Percentiles rank a stretch among this genome's conserved stretches.
phyloP scores from a whole-genome alignment of 1,140 invertebrate species.

The Adelges cooleyi region DNA sequence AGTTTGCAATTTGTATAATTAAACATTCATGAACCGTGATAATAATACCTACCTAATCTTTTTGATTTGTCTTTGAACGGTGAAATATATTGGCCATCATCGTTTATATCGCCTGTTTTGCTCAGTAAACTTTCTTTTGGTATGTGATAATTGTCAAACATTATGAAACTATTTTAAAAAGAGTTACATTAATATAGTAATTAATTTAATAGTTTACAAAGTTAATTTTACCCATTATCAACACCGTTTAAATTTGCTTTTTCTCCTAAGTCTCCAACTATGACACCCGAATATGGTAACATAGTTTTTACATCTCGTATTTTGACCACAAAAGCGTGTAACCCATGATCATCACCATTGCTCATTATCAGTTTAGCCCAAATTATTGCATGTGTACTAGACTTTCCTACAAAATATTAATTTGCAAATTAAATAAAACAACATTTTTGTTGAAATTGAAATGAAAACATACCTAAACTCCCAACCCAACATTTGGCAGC shows the following conservation, averaged over 20 bases:
- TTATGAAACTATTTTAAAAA: constrained; percentile 53
- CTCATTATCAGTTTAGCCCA: constrained; percentile 78
- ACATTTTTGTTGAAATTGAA: not conserved
- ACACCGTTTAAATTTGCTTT: constrained; percentile 79
- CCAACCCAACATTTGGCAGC: constrained; percentile 93
- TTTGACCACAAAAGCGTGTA: constrained; percentile 75
- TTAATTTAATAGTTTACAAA: constrained; percentile 19
- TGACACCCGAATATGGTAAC: constrained; percentile 55
- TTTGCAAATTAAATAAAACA: too few relatives aligned
- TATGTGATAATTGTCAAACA: constrained; percentile 76
- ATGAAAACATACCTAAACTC: constrained; percentile 55
- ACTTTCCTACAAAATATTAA: constrained; percentile 57
- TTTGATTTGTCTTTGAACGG: constrained; percentile 63
- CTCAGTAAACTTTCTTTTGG: constrained; percentile 72
- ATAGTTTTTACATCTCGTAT: constrained; percentile 65
- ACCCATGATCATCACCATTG: constrained; percentile 63
- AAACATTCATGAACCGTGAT: too few relatives aligned
- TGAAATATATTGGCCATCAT: constrained; percentile 62
- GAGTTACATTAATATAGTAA: not conserved
- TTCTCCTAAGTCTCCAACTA: constrained; percentile 73
- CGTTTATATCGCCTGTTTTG: constrained; percentile 72
- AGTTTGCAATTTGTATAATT: too few relatives aligned
- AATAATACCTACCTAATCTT: constrained; percentile 40
- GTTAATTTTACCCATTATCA: constrained; percentile 75
- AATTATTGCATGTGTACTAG: constrained; percentile 71